Base-by-base conservation (phyloP, 2,113 vertebrate genomes). In the Microtus richardsoni region DNA sequence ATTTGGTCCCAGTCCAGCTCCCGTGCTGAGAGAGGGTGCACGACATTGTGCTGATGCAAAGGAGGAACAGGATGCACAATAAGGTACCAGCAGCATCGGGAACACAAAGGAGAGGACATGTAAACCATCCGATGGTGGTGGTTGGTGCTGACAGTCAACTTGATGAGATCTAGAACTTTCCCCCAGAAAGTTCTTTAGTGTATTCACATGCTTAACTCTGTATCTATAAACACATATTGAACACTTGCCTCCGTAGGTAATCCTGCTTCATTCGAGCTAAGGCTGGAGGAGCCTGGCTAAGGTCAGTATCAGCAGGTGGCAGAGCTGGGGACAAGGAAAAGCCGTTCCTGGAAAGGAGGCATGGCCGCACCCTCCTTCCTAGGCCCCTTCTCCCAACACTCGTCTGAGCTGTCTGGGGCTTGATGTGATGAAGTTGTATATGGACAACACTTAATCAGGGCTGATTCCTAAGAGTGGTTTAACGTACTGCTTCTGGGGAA, bases 171-270 rank as follows among this genome's bases (percentile, higher is more conserved):
- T 75, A 58, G 64, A 64, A 82, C 30, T 22, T 28, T 70, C 9
- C 87, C 36, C 14, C 91, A 44, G 33, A 92, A 83, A 96, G 91
- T 71, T 93, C 47, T 47, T 73, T 71, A 11, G 44, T 39, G 62
- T 8, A 39, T 93, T 84, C 36, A 70, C 17, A 79, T 44, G 52
- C 33, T 58, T 80, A 58, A 58, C 78, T 58, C 58, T 58, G 39
- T 44, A n/a, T 62, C 80, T 71, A 41, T 88, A 36, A 92, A 77
- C 60, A 88, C 58, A 78, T 86, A 73, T 73, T 91, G 80, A 77
- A 83, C 78, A 78, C 58, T 93, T 92, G 39, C 28, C 75, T 85
- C 14, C 7, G 6, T 54, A 71, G 66, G 66, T 77, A 78, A 88
- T n/a, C 60, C 49, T 52, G 12, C 10, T 77, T 82, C 47, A 14